Conservation (phyloP, 2,888 invertebrate genomes). For the Hypercompe scribonia region DNA sequence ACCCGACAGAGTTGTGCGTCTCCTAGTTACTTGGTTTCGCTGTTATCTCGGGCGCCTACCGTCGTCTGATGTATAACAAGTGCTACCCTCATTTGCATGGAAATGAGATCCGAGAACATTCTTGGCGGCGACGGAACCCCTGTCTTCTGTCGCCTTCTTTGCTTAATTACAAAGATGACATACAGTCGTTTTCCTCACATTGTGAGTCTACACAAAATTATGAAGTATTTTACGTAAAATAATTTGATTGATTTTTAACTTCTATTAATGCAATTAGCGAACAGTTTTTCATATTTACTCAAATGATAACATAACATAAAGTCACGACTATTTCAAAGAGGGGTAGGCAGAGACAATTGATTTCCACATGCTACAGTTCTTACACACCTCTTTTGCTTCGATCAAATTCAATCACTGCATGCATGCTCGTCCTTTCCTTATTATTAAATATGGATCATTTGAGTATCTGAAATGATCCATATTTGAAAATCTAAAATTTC, state of each 20-base stretch:
- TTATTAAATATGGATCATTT: too few relatives aligned
- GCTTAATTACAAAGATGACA: constrained; percentile 81
- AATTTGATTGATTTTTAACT: background rate
- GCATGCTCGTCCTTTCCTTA: too few relatives aligned
- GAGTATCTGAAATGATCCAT: too few relatives aligned
- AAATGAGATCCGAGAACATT: constrained; percentile 83
- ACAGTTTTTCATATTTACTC: background rate
- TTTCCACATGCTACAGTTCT: too few relatives aligned
- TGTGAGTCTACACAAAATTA: constrained; percentile 46
- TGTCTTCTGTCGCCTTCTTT: constrained; percentile 80
- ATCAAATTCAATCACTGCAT: too few relatives aligned
- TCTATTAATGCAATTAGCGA: background rate
- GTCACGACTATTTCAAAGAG: too few relatives aligned
- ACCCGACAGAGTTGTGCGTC: constrained; percentile 53
- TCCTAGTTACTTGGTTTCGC: constrained; percentile 39
- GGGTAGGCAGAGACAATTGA: too few relatives aligned
- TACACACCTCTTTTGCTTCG: too few relatives aligned
- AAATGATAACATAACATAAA: too few relatives aligned
- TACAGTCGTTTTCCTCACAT: constrained; percentile 63
- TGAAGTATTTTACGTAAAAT: constrained; percentile 18
- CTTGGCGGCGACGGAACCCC: constrained; percentile 70
- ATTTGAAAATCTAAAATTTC: constrained; percentile 32
- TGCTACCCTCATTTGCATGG: constrained; percentile 84
- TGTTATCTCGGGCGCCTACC: constrained; percentile 62
- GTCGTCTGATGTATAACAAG: constrained; percentile 70